phyloP scores from a whole-genome alignment of 1,140 invertebrate species.

The Plectrocnemia conspersa region DNA sequence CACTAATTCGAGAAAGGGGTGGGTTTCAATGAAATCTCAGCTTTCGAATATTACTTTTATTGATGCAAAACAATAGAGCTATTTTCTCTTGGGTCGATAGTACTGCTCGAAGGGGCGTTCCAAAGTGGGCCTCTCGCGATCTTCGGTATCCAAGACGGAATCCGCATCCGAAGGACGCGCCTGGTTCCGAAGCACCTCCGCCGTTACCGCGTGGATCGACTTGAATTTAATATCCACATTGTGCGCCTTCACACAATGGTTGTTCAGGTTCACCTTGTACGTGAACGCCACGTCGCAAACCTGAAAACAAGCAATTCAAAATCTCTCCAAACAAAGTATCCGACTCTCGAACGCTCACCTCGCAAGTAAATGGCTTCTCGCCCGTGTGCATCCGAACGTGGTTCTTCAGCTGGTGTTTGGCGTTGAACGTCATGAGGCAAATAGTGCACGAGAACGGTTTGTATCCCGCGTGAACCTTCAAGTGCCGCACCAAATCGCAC shows the following conservation, averaged over 20 bases:
- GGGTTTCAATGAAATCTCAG: no score
- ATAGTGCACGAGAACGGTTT: constrained; percentile 49
- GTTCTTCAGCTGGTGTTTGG: constrained; percentile 54
- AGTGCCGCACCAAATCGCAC: constrained; percentile 47
- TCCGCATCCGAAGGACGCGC: constrained; percentile 21
- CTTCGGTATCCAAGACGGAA: constrained; percentile 24
- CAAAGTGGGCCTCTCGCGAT: no score
- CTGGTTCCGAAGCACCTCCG: constrained; percentile 43
- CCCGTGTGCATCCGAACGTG: constrained; percentile 59
- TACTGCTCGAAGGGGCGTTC: no score
- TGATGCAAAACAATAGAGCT: no score
- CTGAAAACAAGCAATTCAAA: constrained; percentile 37
- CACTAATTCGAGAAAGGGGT: no score
- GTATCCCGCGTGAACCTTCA: constrained; percentile 51
- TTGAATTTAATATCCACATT: constrained; percentile 49
- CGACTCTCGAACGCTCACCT: constrained; percentile 51
- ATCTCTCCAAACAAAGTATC: no score
- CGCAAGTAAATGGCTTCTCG: constrained; percentile 56
- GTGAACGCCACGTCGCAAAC: constrained; percentile 49
- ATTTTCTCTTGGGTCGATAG: no score
- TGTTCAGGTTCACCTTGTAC: constrained; percentile 50
- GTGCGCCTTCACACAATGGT: constrained; percentile 47
- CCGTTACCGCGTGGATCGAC: constrained; percentile 46
- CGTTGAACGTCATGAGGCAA: constrained; percentile 53
- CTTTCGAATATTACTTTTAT: no score